A percentile compares a stretch with the other conserved stretches of the same genome.
Evolutionary conservation across 2,113 vertebrate species (phyloP).

Genomic region (Chaetops frenatus): DNA sequence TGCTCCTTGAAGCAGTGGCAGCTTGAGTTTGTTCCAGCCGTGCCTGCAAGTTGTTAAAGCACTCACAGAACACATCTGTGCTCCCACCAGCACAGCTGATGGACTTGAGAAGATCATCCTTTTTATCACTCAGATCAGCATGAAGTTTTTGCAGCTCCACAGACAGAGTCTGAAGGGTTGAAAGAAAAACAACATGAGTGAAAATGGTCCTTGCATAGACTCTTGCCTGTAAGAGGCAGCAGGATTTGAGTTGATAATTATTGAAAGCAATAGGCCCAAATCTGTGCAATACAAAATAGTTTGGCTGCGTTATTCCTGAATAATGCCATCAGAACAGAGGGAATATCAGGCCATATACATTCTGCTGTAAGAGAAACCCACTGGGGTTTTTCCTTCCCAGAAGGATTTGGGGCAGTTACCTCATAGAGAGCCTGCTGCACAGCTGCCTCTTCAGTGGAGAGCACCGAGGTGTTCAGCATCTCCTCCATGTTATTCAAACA

Average conservation of each 20-base stretch:
- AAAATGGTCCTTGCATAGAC: background rate
- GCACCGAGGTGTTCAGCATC: constrained; percentile 63
- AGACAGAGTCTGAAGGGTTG: constrained; percentile 73
- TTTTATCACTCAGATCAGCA: constrained; percentile 71
- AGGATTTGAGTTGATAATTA: background rate
- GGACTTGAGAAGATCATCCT: constrained; percentile 68
- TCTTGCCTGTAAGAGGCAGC: background rate
- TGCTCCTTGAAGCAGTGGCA: constrained; percentile 63
- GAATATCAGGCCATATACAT: background rate
- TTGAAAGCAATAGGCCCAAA: background rate
- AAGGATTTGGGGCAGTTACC: constrained; percentile 56
- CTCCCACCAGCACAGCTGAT: constrained; percentile 42
- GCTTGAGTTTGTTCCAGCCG: constrained; percentile 67
- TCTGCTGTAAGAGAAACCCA: background rate
- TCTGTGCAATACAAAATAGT: background rate
- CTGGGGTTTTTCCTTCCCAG: background rate
- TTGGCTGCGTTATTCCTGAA: background rate
- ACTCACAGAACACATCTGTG: constrained; percentile 61
- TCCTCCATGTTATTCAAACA: constrained; percentile 74
- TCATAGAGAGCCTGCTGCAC: constrained; percentile 69
- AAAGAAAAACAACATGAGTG: background rate
- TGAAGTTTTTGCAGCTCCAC: constrained; percentile 72
- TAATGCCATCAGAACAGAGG: background rate
- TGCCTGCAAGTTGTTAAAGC: constrained; percentile 68
- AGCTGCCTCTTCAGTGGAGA: constrained; percentile 48